A percentile compares a stretch with the other conserved stretches of the same genome.
Evolutionary conservation across 2,888 invertebrate genomes (phyloP).

Genomic region (Deilephila porcellus): DNA sequence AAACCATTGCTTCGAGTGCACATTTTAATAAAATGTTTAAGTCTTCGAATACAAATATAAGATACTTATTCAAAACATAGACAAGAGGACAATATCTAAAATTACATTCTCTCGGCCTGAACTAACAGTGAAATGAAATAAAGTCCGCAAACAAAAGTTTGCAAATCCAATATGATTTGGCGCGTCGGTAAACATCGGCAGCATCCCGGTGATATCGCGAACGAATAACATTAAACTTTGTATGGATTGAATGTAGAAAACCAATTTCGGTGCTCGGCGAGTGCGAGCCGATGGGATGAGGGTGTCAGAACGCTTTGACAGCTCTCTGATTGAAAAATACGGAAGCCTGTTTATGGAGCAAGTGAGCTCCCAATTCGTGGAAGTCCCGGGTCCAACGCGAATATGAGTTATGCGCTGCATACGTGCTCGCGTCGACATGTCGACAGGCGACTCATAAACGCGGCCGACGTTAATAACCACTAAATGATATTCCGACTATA

Average conservation of each 20-base stretch:
- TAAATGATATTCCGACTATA: constrained; percentile 20
- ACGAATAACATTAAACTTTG: constrained; percentile 86
- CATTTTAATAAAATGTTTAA: constrained; percentile 49
- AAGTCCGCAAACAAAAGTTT: constrained; percentile 85
- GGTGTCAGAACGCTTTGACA: constrained; percentile 86
- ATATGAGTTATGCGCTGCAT: constrained; percentile 18
- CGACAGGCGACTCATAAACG: constrained; percentile 4
- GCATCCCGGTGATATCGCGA: constrained; percentile 85
- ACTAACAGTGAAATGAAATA: constrained; percentile 83
- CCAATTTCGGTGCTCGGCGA: constrained; percentile 85
- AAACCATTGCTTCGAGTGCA: no score
- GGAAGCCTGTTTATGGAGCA: constrained; percentile 85
- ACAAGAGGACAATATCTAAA: constrained; percentile 74
- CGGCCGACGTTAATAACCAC: constrained; percentile 6
- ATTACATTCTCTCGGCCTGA: constrained; percentile 80
- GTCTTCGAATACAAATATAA: constrained; percentile 46
- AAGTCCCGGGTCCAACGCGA: constrained; percentile 44
- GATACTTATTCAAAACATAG: constrained; percentile 63
- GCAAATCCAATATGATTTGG: constrained; percentile 85
- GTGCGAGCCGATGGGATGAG: constrained; percentile 85
- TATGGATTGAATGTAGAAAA: constrained; percentile 86
- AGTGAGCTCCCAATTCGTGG: constrained; percentile 64
- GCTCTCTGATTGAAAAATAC: constrained; percentile 87
- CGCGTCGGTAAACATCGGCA: constrained; percentile 85
- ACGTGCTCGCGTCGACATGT: neutral